Conservation (phyloP, 2,113 vertebrate genomes). For the Tragelaphus strepsiceros region DNA sequence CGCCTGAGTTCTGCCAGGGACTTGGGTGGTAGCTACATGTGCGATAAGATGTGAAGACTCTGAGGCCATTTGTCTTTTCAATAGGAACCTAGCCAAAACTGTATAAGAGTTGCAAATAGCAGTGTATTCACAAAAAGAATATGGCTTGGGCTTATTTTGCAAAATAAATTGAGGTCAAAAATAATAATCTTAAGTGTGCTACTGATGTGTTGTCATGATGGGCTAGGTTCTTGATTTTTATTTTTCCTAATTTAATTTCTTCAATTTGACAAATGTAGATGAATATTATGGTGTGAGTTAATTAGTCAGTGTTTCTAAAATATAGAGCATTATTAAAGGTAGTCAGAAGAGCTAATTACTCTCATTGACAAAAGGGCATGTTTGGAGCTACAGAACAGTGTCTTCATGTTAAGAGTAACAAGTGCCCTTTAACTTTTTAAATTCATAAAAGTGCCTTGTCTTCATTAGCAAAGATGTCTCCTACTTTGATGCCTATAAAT, state of each 20-base stretch:
- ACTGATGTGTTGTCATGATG: not conserved
- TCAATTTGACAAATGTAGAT: not conserved
- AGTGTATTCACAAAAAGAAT: not conserved
- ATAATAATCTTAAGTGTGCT: not conserved
- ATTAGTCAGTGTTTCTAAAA: slow-evolving; percentile 9
- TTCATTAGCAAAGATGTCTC: not conserved
- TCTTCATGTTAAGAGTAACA: not conserved
- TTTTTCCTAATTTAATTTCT: not conserved
- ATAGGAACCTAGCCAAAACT: not conserved
- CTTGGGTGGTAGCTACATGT: too few species aligned
- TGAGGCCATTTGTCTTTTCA: not conserved
- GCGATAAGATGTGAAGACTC: not conserved
- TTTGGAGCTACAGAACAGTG: not conserved
- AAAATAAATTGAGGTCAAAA: not conserved
- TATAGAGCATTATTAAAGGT: slow-evolving; percentile 10
- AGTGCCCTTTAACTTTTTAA: not conserved
- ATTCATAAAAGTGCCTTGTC: not conserved
- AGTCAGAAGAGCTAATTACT: not conserved
- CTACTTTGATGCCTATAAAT: not conserved
- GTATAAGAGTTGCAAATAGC: not conserved
- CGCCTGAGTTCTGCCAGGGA: fast-evolving
- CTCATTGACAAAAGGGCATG: not conserved
- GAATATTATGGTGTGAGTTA: not conserved
- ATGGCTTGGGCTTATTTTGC: not conserved
- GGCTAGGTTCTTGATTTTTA: not conserved